Base-by-base conservation (phyloP, 2,888 invertebrate species). In the Deilephila elpenor region DNA sequence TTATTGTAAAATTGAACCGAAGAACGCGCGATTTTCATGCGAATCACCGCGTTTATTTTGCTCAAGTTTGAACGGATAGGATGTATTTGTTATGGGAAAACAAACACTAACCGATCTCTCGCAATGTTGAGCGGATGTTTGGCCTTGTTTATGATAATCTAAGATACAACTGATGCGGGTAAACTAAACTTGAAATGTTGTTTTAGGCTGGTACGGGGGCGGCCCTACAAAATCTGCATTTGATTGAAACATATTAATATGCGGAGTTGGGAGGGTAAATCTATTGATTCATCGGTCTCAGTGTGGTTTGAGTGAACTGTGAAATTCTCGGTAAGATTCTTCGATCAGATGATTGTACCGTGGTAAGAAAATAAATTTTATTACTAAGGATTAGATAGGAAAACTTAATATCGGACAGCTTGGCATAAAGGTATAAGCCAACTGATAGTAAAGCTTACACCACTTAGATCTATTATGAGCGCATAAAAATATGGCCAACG, bases 71-170 rank as follows among this genome's bases (percentile, higher is more conserved):
- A 53, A 53, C 56, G 59, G 60, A 72, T 62, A 73, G 75, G 56
- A 37, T 70, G 56, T 72, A 71, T 73, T 73, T 73, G 59, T 70
- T 59, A 59, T 60, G 59, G 19, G 25, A 73, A 71, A 72, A 75
- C 71, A 74, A 75, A 75, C 75, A 74, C 61, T 60, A 71, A 71
- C 71, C 73, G 73, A 74, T 71, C 77, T 72, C 44, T 72, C 71
- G 73, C 73, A 75, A 74, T 75, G 74, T 75, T 73, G 74, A 73
- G 20, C 44, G 74, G 72, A 74, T 73, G 75, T 77, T 77, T 74
- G 72, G 62, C n/a, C 37, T 60, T 72, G 73, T 75, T 75, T 77
- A 75, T 77, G 77, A 71, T 74, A 75, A 75, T 77, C 75, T 73
- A 59, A 59, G 67, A 74, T 71, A 53, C 44, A 53, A 32, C 67